Percentiles rank a stretch among this genome's conserved stretches.
These are phyloP conservation scores for Ginglymostoma cirratum DNA, from an alignment of 2,113 vertebrate species.

Conservation along the genomic window DNA sequence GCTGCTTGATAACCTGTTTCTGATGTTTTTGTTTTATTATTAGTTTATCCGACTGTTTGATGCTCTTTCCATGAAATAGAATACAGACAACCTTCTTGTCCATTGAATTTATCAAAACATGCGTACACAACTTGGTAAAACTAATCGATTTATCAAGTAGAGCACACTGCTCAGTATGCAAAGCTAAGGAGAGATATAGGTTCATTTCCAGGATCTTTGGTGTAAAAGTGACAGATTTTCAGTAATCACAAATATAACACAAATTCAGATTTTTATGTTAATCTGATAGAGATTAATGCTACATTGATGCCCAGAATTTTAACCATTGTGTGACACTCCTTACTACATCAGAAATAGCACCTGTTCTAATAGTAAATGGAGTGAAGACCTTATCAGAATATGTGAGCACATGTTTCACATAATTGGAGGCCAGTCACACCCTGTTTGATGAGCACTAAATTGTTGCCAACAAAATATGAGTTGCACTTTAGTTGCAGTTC, in stretches of 20 bases:
- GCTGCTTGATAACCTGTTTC: background rate
- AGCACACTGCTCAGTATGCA: background rate
- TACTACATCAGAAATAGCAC: background rate
- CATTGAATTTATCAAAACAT: background rate
- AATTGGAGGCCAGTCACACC: background rate
- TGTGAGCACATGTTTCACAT: background rate
- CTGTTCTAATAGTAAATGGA: background rate
- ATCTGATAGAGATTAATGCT: background rate
- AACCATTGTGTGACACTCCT: background rate
- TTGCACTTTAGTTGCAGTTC: background rate
- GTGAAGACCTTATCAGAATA: background rate
- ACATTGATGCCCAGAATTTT: background rate
- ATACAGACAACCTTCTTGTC: background rate
- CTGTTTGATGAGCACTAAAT: background rate
- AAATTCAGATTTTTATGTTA: background rate
- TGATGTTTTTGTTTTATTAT: background rate
- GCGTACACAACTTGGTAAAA: background rate
- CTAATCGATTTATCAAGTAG: background rate
- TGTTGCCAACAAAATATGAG: background rate
- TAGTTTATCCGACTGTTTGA: background rate
- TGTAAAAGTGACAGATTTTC: background rate
- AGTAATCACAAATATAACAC: background rate
- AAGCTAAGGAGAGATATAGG: background rate
- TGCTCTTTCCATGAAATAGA: background rate
- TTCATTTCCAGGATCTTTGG: background rate